Percentiles rank a stretch among this genome's conserved stretches.
phyloP scores from a whole-genome alignment of 2,888 invertebrate species.

The Meiosimyza decipiens region DNA sequence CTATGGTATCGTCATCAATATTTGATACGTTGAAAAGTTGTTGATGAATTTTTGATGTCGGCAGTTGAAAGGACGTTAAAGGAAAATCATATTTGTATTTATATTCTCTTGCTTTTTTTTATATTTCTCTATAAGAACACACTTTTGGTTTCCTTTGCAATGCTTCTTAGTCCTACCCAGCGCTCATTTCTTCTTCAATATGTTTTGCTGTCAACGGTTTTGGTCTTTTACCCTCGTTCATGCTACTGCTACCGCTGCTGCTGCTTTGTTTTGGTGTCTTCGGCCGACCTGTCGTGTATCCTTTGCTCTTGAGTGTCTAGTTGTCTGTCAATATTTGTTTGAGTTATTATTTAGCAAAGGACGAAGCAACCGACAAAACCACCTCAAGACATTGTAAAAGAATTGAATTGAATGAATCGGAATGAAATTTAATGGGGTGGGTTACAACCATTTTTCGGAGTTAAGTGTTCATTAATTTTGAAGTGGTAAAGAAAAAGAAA shows the following conservation, averaged over 20 bases:
- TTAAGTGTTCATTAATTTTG: background rate
- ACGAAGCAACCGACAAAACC: background rate
- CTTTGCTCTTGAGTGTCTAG: background rate
- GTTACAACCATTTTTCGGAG: background rate
- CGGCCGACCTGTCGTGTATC: background rate
- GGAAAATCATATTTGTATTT: too few species aligned
- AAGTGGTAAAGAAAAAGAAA: too few species aligned
- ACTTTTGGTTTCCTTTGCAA: too few species aligned
- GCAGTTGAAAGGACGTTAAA: too few species aligned
- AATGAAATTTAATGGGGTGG: background rate
- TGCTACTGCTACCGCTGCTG: background rate
- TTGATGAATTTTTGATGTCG: too few species aligned
- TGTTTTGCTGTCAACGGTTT: too few species aligned
- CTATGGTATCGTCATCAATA: too few species aligned
- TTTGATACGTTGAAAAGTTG: too few species aligned
- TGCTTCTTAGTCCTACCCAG: too few species aligned
- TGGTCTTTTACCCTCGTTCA: background rate
- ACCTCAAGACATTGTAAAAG: background rate
- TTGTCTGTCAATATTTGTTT: background rate
- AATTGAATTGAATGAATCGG: background rate
- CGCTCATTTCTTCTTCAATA: too few species aligned
- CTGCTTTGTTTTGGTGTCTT: background rate
- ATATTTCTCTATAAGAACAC: too few species aligned
- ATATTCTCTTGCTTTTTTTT: too few species aligned
- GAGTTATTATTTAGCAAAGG: background rate